Evolutionary conservation across 2,113 vertebrate genomes (phyloP), one percentile per base, ranked within the genome.

Genomic region (Alexandromys fortis): DNA sequence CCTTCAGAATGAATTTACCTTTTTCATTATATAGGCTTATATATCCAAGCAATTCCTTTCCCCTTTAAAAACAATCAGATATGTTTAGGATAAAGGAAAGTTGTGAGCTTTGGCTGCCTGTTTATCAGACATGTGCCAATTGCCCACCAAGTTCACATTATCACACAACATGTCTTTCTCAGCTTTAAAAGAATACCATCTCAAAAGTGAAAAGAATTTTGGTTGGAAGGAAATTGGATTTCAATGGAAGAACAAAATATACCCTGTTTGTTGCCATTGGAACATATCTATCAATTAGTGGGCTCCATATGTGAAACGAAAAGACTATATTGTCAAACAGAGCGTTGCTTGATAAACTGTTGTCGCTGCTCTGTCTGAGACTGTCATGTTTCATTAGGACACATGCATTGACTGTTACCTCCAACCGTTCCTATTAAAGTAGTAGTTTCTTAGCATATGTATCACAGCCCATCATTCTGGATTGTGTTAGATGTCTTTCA

Each of bases 401-500:
- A 89, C 86, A 93, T 97, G 83, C 94, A 92, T 89, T 97, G 86
- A 94, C 92, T 28, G 5, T 95, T 97, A 97, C 96, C 89, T 96
- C 95, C 91, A 96, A 75, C 83, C 90, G 22, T 97, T 98, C 92
- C 94, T 96, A 96, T 94, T 81, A 97, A 97, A 97, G 95, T 96
- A 94, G 52, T 35, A 96, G 94, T 97, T 97, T 98, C 97, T 98
- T 98, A 97, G 77, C 94, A 85, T 97, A 97, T 83, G 95, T 96
- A 94, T 96, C 97, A 94, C 17, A 97, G 78, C 97, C 98, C 94
- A 94, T 96, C 94, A 92, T 98, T 96, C 98, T 98, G 92, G 97
- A 97, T 98, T 97, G 91, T 98, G 93, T 97, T 98, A 98, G 98
- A 98, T 98, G 98, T 98, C 98, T 98, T 98, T 49, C 98, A 98